These are phyloP conservation scores for Liodrosophila aerea DNA, from an alignment of 2,888 invertebrate species.

Conservation along the genomic window DNA sequence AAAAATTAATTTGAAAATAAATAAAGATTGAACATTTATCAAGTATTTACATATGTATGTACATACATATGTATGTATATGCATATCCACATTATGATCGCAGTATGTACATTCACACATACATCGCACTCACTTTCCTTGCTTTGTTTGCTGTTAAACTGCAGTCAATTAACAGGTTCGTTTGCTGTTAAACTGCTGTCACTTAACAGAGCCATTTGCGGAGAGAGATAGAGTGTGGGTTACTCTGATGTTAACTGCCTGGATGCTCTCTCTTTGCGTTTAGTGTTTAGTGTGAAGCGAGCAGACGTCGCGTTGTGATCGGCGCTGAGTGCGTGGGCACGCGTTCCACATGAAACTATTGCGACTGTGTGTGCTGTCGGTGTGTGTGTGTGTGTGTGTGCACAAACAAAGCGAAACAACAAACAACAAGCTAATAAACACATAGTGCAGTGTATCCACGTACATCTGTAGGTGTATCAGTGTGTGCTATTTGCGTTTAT, in stretches of 20 bases:
- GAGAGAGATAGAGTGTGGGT: neutral
- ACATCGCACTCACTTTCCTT: neutral
- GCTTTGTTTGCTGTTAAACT: constrained; percentile 31
- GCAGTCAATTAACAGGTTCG: neutral
- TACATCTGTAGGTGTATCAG: constrained; percentile 11
- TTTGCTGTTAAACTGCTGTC: constrained; percentile 19
- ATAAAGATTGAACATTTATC: no score
- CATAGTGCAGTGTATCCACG: constrained; percentile 16
- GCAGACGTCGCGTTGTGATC: constrained; percentile 42
- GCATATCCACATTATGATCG: neutral
- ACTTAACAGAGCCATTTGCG: constrained; percentile 30
- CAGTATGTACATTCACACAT: neutral
- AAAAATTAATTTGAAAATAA: no score
- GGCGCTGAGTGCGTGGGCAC: constrained; percentile 11
- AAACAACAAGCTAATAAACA: constrained; percentile 36
- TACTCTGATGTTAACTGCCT: neutral
- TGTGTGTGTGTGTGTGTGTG: constrained; percentile 3
- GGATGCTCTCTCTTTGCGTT: constrained; percentile 14
- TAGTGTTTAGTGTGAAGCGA: constrained; percentile 27
- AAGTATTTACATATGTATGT: neutral
- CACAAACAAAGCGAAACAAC: constrained; percentile 17
- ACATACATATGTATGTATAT: neutral
- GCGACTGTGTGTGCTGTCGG: constrained; percentile 2
- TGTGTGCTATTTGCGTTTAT: constrained; percentile 41
- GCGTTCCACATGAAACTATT: constrained; percentile 21